Base-by-base conservation (phyloP, 2,888 invertebrate genomes). In the Drosophila paranaensis region DNA sequence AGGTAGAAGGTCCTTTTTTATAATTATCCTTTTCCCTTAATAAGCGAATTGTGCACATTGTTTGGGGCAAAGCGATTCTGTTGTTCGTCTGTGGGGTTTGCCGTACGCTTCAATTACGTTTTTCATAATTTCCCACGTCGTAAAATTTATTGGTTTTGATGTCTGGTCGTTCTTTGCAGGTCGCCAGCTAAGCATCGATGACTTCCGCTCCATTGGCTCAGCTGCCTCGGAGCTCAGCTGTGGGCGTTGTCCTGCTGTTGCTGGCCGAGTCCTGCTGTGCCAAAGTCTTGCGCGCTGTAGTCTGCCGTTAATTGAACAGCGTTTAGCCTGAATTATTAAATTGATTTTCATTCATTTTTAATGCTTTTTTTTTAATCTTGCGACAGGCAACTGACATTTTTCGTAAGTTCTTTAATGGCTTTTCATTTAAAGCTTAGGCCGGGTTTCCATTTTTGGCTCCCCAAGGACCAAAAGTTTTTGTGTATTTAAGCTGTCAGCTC, bases 71-170 rank as follows among this genome's bases (percentile, higher is more conserved):
- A 46, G 20, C 20, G 39, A 56, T 60, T 56, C 43, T 64, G 58
- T 57, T 54, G 48, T 54, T 50, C 50, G 37, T 69, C 27, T 13
- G 40, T 40, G 27, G 54, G 30, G 20, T 37, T 46, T 57, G 35
- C 37, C 27, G 56, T 60, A 42, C 74, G 71, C 82, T 79, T 85
- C 84, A 85, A 86, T 86, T 86, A 82, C 77, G 79, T 77, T 86
- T 85, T 82, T 83, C 81, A 86, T 86, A 85, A 85, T 85, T 86
- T 85, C 84, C 77, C 77, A 84, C 73, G 71, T 86, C 69, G 84
- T 77, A 73, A 86, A 82, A 85, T 84, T 86, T 85, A 86, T 86
- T 84, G 82, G 79, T 71, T 81, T 67, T 71, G 81, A 76, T 69
- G 81, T 55, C 37, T 69, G 73, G 62, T 72, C 65, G 73, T 66